phyloP scores from a whole-genome alignment of 2,113 vertebrate genomes.

The Cepphus grylle region DNA sequence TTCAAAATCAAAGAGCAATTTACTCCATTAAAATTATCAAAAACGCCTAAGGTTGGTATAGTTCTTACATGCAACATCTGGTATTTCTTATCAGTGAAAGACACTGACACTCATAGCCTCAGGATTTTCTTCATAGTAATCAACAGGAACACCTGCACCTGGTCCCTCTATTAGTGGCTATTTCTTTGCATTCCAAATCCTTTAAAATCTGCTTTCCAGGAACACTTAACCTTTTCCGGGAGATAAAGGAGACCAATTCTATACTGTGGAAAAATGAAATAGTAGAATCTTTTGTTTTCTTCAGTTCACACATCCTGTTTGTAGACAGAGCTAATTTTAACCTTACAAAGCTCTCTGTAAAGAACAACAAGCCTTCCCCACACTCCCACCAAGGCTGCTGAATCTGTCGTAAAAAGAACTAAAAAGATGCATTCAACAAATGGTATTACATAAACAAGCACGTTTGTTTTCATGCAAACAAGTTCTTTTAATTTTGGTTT shows the following conservation, averaged over 20 bases:
- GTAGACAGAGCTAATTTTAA: not conserved
- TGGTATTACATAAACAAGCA: not conserved
- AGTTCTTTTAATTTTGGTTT: not conserved
- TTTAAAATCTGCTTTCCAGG: not conserved
- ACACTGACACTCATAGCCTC: not conserved
- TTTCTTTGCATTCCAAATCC: not conserved
- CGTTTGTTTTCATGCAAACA: not conserved
- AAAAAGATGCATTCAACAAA: not conserved
- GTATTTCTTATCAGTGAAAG: not conserved
- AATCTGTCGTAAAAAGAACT: not conserved
- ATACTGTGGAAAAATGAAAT: not conserved
- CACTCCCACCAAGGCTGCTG: not conserved
- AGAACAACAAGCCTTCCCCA: not conserved
- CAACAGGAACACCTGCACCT: not conserved
- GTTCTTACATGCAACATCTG: not conserved
- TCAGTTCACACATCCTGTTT: not conserved
- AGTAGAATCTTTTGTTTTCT: not conserved
- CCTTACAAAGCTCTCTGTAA: not conserved
- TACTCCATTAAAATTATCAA: not conserved
- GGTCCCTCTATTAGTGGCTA: not conserved
- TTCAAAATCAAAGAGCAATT: not conserved
- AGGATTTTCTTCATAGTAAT: not conserved
- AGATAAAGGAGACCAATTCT: not conserved
- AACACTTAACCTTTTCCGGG: not conserved
- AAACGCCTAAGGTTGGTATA: not conserved